These are phyloP conservation scores for Ptychobarbus kaznakovi DNA, from an alignment of 2,797 vertebrate genomes.

Conservation along the genomic window DNA sequence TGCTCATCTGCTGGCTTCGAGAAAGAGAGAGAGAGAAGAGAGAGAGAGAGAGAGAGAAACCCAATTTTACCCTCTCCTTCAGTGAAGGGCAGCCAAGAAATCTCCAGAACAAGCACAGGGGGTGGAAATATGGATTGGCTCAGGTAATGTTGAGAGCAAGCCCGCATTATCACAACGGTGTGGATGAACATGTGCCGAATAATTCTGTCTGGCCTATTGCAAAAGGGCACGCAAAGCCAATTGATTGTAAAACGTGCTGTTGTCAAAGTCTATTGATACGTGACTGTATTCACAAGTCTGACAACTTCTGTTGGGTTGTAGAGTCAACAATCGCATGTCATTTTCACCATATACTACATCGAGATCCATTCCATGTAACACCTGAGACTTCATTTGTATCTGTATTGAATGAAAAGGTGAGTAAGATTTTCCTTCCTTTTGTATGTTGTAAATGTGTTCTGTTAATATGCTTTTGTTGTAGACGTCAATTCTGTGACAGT, in stretches of 20 bases:
- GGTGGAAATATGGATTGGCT: slow-evolving; percentile 48
- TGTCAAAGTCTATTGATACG: slow-evolving; percentile 9
- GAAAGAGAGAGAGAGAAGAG: slow-evolving; percentile 33
- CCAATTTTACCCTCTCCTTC: slow-evolving; percentile 68
- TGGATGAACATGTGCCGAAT: slow-evolving; percentile 35
- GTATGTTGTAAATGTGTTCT: background rate
- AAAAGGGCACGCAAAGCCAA: slow-evolving; percentile 36
- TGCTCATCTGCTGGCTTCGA: slow-evolving; percentile 72
- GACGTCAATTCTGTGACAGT: background rate
- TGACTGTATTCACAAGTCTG: background rate
- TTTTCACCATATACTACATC: slow-evolving; percentile 3
- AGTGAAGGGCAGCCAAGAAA: slow-evolving; percentile 73
- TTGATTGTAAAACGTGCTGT: background rate
- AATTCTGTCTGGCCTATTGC: slow-evolving; percentile 14
- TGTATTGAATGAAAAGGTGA: background rate
- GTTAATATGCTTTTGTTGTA: background rate
- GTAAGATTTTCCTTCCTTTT: slow-evolving; percentile 11
- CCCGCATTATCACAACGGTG: slow-evolving; percentile 46
- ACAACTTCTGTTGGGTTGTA: background rate
- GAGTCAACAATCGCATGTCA: background rate
- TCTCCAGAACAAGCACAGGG: slow-evolving; percentile 57
- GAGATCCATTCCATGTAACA: background rate
- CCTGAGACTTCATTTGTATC: background rate
- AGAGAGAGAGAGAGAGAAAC: slow-evolving; percentile 61
- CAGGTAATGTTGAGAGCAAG: slow-evolving; percentile 46